Conservation (phyloP, 2,113 vertebrate species). For the Pelvicachromis taeniatus region DNA sequence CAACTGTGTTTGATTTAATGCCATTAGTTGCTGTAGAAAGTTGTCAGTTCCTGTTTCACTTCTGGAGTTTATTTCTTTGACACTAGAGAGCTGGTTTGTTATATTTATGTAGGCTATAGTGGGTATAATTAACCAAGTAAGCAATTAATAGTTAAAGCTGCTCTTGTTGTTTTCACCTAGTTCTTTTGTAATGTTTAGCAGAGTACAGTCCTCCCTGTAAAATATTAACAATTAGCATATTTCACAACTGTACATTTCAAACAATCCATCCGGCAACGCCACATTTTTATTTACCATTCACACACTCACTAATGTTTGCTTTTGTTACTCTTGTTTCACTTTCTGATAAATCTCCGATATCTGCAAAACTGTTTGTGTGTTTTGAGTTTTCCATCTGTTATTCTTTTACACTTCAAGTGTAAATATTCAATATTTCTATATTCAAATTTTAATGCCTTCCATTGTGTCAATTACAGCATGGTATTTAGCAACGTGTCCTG, state of each 20-base stretch:
- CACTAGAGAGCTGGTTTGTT: neutral
- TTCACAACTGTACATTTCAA: neutral
- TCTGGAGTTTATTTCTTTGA: neutral
- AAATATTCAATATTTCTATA: neutral
- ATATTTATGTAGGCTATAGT: neutral
- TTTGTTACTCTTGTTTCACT: neutral
- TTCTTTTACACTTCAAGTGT: neutral
- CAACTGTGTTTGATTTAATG: neutral
- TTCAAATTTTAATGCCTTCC: neutral
- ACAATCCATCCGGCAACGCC: fast-evolving
- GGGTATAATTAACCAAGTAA: fast-evolving
- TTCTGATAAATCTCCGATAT: neutral
- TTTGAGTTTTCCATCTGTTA: neutral
- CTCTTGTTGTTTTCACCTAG: neutral
- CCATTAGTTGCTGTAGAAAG: neutral
- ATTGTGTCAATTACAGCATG: neutral
- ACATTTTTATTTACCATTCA: neutral
- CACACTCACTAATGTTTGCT: neutral
- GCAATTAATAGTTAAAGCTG: neutral
- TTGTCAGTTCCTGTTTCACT: neutral
- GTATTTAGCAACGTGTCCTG: neutral
- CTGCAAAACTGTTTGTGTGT: neutral
- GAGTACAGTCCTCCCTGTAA: neutral
- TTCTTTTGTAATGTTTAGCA: neutral
- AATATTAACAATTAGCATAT: neutral